These are phyloP conservation scores for Cerastoderma edule DNA, from an alignment of 2,888 invertebrate genomes.

Conservation along the genomic window DNA sequence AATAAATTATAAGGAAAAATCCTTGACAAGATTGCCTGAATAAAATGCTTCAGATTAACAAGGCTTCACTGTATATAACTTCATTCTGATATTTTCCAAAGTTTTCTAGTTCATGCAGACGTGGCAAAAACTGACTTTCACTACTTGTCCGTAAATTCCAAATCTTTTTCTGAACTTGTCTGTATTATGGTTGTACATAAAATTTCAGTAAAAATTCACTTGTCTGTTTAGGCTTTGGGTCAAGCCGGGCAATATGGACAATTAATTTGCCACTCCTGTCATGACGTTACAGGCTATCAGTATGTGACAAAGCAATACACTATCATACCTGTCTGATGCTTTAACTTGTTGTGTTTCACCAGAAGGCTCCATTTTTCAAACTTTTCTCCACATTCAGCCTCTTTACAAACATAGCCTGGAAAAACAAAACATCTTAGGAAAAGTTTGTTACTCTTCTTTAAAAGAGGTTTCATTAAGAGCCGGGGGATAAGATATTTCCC, in stretches of 20 bases:
- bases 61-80: too few relatives aligned
- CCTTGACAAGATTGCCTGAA: too few relatives aligned
- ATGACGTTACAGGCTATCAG: not conserved
- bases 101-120: not conserved
- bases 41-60: too few relatives aligned
- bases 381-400: conserved; percentile 62
- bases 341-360: conserved; percentile 65
- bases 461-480: too few relatives aligned
- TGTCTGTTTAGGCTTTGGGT: not conserved
- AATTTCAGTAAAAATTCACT: not conserved
- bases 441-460: not conserved
- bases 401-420: conserved; percentile 70
- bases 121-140: not conserved
- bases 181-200: not conserved
- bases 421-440: conserved; percentile 17
- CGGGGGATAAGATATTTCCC: too few relatives aligned
- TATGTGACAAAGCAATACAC: not conserved
- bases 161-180: not conserved
- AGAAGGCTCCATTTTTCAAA: conserved; percentile 73
- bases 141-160: not conserved
- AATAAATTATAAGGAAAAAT: too few relatives aligned
- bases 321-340: conserved; percentile 59
- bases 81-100: too few relatives aligned
- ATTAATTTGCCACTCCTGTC: too few relatives aligned
- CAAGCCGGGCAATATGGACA: not conserved